Evolutionary conservation across 2,888 invertebrate genomes (phyloP).

Genomic region (Gastrophysa polygoni): DNA sequence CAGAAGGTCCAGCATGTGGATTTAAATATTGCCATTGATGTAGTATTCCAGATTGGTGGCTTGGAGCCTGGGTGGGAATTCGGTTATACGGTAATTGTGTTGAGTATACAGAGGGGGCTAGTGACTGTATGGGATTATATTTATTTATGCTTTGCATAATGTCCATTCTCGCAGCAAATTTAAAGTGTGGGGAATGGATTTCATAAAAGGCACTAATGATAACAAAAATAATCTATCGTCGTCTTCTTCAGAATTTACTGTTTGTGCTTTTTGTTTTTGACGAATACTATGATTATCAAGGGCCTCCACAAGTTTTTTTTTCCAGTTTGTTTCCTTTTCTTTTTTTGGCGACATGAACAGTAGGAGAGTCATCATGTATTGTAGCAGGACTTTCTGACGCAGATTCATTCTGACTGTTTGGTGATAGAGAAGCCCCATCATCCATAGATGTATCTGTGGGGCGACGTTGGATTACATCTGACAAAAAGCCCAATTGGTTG

Average conservation of each 20-base stretch:
- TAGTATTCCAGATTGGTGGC: conserved; percentile 15
- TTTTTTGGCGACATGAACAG: conserved; percentile 14
- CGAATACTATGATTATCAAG: conserved; percentile 18
- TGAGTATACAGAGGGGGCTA: conserved; percentile 1
- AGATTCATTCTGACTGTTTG: conserved; percentile 2
- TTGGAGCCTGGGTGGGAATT: neutral
- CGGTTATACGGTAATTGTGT: neutral
- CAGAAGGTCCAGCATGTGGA: conserved; percentile 19
- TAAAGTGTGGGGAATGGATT: conserved; percentile 19
- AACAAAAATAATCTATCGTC: conserved; percentile 22
- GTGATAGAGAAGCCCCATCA: conserved; percentile 10
- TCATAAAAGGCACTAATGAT: conserved; percentile 6
- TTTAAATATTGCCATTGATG: conserved; percentile 14
- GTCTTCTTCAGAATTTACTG: conserved; percentile 9
- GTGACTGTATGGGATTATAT: conserved; percentile 11
- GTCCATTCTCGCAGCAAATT: conserved; percentile 16
- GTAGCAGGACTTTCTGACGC: conserved; percentile 15
- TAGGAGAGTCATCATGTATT: conserved; percentile 12
- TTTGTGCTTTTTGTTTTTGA: conserved; percentile 22
- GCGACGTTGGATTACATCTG: conserved; percentile 10
- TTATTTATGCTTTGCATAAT: conserved; percentile 15
- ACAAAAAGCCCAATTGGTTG: conserved; percentile 24
- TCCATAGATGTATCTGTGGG: conserved; percentile 21
- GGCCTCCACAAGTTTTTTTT: conserved; percentile 22
- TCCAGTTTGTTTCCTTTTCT: conserved; percentile 21